Evolutionary conservation across 2,113 vertebrate genomes (phyloP), one percentile per base, ranked within the genome.

Genomic region (Ceyx melanurus): DNA sequence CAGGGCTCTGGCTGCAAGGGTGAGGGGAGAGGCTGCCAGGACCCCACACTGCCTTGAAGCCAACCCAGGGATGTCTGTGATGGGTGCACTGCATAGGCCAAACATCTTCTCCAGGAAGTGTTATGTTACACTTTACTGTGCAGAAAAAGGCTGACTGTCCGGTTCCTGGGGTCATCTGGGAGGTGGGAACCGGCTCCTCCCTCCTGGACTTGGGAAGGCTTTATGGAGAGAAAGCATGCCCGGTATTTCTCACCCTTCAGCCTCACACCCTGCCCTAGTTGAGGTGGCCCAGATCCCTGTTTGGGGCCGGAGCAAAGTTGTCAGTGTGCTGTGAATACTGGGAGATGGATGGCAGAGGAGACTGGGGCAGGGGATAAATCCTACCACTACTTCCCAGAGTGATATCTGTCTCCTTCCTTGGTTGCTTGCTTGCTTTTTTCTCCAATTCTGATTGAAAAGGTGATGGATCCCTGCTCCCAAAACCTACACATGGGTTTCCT

Each of bases 101-200:
- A 80, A n/a, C 66, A 74, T 28, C 65, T 90, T 3, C 1, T 80
- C 61, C 14, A 15, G 81, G 82, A 86, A 94, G 89, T 85, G 89
- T 89, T 95, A 78, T 40, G 15, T 89, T 96, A 91, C 89, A 73
- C 73, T 66, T 76, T 0, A 11, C 79, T 77, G 71, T 11, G 3
- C 70, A 60, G 81, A 92, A 86, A 86, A 93, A 95, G 94, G 95
- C 94, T 89, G 95, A 93, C 89, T 91, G 95, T 94, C 94, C 91
- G 71, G 94, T 96, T 95, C 95, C 74, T 0, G 31, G 54, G 90
- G 93, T 93, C 93, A 96, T 73, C 76, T 3, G 3, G 31, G 86
- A 93, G 94, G 76, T 88, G 80, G 86, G 72, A 94, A 90, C 58
- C 70, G 0, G 71, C 94, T 95, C 95, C 89, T 96, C 93, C 93